Evolutionary conservation across 2,113 vertebrate genomes (phyloP), one percentile per base, ranked within the genome.

Genomic region (Podocnemis expansa): DNA sequence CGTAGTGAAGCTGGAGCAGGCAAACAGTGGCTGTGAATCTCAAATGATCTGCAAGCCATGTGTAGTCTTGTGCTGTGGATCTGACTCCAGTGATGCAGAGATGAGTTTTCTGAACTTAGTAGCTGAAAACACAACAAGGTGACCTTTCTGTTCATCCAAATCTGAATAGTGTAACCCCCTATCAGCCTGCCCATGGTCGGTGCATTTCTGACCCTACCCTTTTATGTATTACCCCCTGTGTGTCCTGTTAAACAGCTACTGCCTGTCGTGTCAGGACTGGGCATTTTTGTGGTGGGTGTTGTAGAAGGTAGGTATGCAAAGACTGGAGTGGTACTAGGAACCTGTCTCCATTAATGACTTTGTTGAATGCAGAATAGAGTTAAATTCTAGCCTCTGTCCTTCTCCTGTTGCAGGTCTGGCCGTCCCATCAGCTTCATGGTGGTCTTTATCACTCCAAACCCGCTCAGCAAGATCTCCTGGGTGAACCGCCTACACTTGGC

Each of bases 391-490:
- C 43, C 34, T 1, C 0, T 22, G 6, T 52, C 67, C 17, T 52
- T 81, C 60, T 8, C 0, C 79, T 2, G 1, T 29, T 31, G 19
- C 83, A 99, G 99, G 97, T 99, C 99, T 0, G 99, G 99, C 8
- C 99, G 99, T 38, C 99, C 99, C 60, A 98, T 99, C 96, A 99
- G 99, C 4, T 99, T 99, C 97, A 99, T 99, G 98, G 99, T 99
- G 93, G 99, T 99, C 93, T 99, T 99, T 98, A 99, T 99, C 98
- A 99, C 99, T 0, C 99, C 99, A 27, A 99, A 95, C 94, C 99
- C 99, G 25, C 97, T 99, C 78, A 99, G 99, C 96, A 99, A 99
- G 98, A 99, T 99, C 96, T 99, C 98, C 95, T 99, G 99, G 99
- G 99, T 99, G 94, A 99, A 99, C 96, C 98, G 99, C 34, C 94